These are phyloP conservation scores for Drosophila flavopinicola DNA, from an alignment of 2,888 invertebrate species.

Conservation along the genomic window DNA sequence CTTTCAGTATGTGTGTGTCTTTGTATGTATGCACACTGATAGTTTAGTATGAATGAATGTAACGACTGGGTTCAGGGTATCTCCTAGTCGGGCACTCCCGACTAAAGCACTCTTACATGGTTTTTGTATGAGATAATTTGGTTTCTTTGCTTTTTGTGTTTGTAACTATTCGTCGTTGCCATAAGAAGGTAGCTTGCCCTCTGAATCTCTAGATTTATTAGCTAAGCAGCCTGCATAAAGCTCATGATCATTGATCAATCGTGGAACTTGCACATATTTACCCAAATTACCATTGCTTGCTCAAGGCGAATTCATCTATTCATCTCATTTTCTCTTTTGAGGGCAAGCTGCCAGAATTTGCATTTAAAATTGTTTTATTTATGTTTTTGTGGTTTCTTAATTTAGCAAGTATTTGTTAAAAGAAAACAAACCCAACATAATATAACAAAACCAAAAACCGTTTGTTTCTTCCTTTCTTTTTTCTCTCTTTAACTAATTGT, in stretches of 20 bases:
- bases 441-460: slow-evolving; percentile 35
- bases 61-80: too few relatives aligned
- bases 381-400: slow-evolving; percentile 10
- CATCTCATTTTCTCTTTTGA: background rate
- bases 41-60: too few relatives aligned
- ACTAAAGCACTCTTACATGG: too few relatives aligned
- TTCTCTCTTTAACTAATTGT: slow-evolving; percentile 45
- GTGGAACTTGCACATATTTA: background rate
- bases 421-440: slow-evolving; percentile 29
- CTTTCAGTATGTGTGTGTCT: too few relatives aligned
- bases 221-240: background rate
- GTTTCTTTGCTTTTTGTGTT: background rate
- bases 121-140: too few relatives aligned
- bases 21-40: too few relatives aligned
- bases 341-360: slow-evolving; percentile 13
- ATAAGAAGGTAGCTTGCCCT: slow-evolving; percentile 6
- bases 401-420: slow-evolving; percentile 8
- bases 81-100: too few relatives aligned
- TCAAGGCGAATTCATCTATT: too few relatives aligned
- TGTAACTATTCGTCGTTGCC: background rate
- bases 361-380: background rate
- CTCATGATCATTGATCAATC: background rate
- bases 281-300: slow-evolving; percentile 2
- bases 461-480: slow-evolving; percentile 68
- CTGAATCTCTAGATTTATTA: background rate